Base-by-base conservation (phyloP, 2,797 vertebrate species). In the Melanotaenia boesemani region DNA sequence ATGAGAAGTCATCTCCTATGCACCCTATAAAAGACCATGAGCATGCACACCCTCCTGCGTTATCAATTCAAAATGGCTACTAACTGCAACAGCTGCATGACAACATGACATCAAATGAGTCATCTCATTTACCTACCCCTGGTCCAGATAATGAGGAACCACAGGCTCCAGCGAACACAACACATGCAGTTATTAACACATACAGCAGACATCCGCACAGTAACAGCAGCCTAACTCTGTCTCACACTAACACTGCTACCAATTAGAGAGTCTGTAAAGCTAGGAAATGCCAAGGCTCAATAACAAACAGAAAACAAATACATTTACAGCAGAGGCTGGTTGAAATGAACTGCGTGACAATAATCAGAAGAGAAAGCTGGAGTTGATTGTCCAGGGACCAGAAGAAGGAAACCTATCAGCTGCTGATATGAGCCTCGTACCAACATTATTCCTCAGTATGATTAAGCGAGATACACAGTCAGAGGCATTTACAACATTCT, bases 101-200 rank as follows among this genome's bases (percentile, higher is more conserved):
- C 81, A 82, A 77, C 76, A 81, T 80, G 86, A 88, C 77, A 86
- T 44, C 41, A 44, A 44, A 44, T 80, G 80, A 86, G 81, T 77
- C 84, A 70, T 88, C 77, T 87, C 84, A 92, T 93, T 92, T 88
- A 93, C 89, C 92, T 81, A 85, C 89, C 82, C 77, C 79, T 83
- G 82, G 75, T 91, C 72, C 55, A 61, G 59, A 88, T 90, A 89
- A 93, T 89, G 87, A 94, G 85, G 75, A 87, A 74, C 84, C 80
- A 76, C 78, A 79, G 74, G 82, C 67, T 76, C 34, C 34, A 0
- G 68, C 69, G 36, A 67, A 65, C 69, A 69, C 61, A 68, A 37
- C 68, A 65, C 63, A 61, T 41, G 48, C 41, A 68, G 9, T 56
- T 37, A 82, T 52, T 70, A 74, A 75, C 44, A 76, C 48, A 30